Base-by-base conservation (phyloP, 2,113 vertebrate species). In the Colius striatus region DNA sequence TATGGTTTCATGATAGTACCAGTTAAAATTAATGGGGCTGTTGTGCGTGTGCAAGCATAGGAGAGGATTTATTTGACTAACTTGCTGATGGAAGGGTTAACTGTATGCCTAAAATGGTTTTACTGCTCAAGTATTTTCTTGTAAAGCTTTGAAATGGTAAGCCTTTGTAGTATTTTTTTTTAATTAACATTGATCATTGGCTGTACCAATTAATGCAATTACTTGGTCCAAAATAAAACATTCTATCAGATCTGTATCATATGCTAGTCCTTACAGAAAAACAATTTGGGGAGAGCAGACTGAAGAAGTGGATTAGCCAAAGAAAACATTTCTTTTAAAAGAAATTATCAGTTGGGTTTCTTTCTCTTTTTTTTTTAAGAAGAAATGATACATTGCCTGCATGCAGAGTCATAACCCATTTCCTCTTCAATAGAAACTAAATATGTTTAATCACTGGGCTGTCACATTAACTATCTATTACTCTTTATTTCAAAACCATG, bases 361-460 rank as follows among this genome's bases (percentile, higher is more conserved):
- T 41, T 11, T 30, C 17, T 55, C 29, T 41, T 11, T 5, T 72
- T 72, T 51, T 63, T 82, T 84, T 29, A 70, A 67, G 74, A 92
- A 95, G 76, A 86, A 93, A 81, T 94, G 63, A 85, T 94, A 86
- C 89, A 87, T 87, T 87, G 62, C 65, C 75, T 90, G 62, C 4
- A 7, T 55, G 43, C 63, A 68, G 16, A 94, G 85, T 94, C 85
- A 94, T 79, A 96, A 96, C 50, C 93, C 80, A 89, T 95, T 96
- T 97, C 92, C 94, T 96, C 96, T 96, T 87, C 92, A 96, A 95
- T 87, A 96, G 85, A 90, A 95, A 94, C 70, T 36, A 92, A 96
- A 74, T 92, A 80, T 76, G 36, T 95, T 96, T 97, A 95, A 95
- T 97, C 92, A 92, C 62, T 85, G 66, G 53, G 43, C 73, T 95